phyloP scores from a whole-genome alignment of 2,113 vertebrate genomes.

The Phalacrocorax pelagicus region DNA sequence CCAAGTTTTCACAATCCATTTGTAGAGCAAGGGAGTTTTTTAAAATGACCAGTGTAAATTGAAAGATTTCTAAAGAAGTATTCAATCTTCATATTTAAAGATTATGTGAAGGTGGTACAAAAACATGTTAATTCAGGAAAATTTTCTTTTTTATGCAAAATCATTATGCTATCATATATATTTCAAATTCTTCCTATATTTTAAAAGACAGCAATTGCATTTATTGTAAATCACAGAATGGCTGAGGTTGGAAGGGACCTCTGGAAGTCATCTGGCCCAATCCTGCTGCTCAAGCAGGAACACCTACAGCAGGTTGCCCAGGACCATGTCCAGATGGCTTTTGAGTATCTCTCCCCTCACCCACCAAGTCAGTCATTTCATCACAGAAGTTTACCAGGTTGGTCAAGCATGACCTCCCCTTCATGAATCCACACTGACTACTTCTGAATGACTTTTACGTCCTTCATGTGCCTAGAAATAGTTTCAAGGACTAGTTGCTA shows the following conservation, averaged over 20 bases:
- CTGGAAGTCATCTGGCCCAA: not conserved
- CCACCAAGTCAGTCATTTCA: not conserved
- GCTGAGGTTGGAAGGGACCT: not conserved
- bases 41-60: not conserved
- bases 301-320: not conserved
- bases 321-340: not conserved
- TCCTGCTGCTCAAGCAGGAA: not conserved
- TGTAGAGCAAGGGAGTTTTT: not conserved
- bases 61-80: not conserved
- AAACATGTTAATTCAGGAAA: not conserved
- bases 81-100: not conserved
- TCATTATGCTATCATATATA: not conserved
- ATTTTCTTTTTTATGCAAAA: not conserved
- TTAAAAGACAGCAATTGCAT: not conserved
- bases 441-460: not conserved
- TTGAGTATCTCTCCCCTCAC: not conserved
- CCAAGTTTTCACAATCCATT: not conserved
- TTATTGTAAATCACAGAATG: not conserved
- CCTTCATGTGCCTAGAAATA: not conserved
- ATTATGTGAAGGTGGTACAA: not conserved
- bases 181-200: not conserved
- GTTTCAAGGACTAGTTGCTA: not conserved
- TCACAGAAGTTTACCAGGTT: not conserved
- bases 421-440: not conserved
- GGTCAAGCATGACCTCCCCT: not conserved